phyloP scores from a whole-genome alignment of 2,113 vertebrate genomes.

The Tragulus kanchil region DNA sequence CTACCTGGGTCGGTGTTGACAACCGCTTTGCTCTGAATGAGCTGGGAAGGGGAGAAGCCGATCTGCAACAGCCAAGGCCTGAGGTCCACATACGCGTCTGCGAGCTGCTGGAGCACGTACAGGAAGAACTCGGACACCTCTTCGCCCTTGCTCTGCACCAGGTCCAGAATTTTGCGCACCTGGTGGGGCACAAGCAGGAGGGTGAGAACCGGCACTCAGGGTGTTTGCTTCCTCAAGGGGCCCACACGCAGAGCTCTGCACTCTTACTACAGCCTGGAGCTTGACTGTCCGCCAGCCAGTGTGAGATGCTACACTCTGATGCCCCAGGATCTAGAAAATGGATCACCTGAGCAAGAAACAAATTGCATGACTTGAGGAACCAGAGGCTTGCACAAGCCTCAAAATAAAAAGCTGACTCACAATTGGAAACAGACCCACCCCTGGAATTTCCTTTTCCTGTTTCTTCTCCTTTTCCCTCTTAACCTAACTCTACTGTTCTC shows the following conservation, averaged over 20 bases:
- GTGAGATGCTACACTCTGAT: neutral
- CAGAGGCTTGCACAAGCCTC: neutral
- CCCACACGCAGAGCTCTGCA: neutral
- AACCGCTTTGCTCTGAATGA: slow-evolving; percentile 87
- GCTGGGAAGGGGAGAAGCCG: slow-evolving; percentile 88
- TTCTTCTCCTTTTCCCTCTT: neutral
- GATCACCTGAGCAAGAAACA: neutral
- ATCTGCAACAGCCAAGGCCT: slow-evolving; percentile 93
- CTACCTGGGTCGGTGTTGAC: slow-evolving; percentile 96
- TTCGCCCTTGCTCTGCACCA: slow-evolving; percentile 96
- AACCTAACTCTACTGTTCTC: neutral
- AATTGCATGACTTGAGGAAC: neutral
- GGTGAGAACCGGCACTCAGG: neutral
- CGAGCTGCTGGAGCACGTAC: slow-evolving; percentile 90
- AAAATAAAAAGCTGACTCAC: neutral
- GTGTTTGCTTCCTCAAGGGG: neutral
- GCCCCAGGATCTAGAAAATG: neutral
- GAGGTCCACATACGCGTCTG: slow-evolving; percentile 94
- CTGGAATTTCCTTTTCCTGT: neutral
- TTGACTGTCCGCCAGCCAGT: too few species aligned
- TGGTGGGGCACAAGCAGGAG: slow-evolving; percentile 77
- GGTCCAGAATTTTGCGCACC: slow-evolving; percentile 96
- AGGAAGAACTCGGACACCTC: slow-evolving; percentile 94
- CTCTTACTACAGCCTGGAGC: neutral
- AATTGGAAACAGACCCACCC: neutral